Base-by-base conservation (phyloP, 1,140 invertebrate genomes). In the Dendroctonus ponderosae region DNA sequence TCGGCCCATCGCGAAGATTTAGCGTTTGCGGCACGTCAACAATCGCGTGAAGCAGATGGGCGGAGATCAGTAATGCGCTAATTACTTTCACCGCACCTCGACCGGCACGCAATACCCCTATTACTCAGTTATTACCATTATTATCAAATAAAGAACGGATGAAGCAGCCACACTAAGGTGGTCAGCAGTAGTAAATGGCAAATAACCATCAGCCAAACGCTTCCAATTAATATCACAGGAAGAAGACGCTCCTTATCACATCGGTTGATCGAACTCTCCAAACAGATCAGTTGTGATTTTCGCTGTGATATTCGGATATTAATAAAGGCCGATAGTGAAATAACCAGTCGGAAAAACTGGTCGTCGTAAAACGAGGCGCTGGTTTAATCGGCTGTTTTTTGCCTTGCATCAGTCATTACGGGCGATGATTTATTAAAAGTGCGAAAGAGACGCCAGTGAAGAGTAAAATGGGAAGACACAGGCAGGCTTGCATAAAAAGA, bases 381-480 rank as follows among this genome's bases (percentile, higher is more conserved):
- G 62, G 51, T 56, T 40, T 26, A 48, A 44, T 43, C 42, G 38
- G 51, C 40, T 59, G 14, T 44, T 57, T 57, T 57, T 51, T 62
- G 44, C 58, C 8, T 39, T 38, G 60, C 44, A 63, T 62, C 60
- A 63, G 54, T 57, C 61, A 56, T 57, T 62, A 68, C 44, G 52
- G 44, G 60, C 50, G 52, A 63, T 62, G 56, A 57, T 66, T 58
- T 58, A 66, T 66, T 53, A 59, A 57, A 54, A 59, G 56, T 58
- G 54, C 53, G 46, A 42, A 53, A 46, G 63, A 44, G 53, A 59
- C 38, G 56, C 44, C 51, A 48, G 38, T 5, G n/a, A 15, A 53
- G 46, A 14, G 7, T 11, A 49, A 44, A 48, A 53, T 26, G 37
- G 37, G 40, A 66, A 65, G 14, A 52, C 14, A 40, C 11, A 12